These are phyloP conservation scores for Ctenomys sociabilis DNA, from an alignment of 2,113 vertebrate species.

Conservation along the genomic window DNA sequence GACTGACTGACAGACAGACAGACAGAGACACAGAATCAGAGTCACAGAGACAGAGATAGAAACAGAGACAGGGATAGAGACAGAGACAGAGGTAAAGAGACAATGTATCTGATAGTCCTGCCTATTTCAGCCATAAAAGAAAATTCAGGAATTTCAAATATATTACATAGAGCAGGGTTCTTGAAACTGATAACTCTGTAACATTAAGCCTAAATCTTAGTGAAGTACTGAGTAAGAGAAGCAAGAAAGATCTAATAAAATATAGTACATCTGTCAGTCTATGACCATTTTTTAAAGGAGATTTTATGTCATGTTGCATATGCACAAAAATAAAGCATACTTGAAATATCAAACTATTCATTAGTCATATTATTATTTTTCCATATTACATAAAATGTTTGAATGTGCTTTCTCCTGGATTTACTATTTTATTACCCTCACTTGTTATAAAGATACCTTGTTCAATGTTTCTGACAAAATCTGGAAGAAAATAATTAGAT, in stretches of 20 bases:
- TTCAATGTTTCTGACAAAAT: background rate
- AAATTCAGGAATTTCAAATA: background rate
- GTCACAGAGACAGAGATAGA: background rate
- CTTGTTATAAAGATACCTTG: background rate
- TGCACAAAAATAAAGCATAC: background rate
- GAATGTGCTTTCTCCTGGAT: background rate
- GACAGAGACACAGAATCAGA: background rate
- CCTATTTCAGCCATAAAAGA: background rate
- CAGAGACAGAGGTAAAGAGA: background rate
- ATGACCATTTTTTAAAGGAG: background rate
- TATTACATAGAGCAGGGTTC: background rate
- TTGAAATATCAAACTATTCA: background rate
- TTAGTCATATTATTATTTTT: background rate
- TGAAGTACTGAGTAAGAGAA: background rate
- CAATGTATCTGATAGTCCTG: background rate
- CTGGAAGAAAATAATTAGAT: constrained; percentile 22
- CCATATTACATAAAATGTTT: background rate
- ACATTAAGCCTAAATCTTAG: background rate
- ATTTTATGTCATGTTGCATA: background rate
- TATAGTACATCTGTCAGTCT: background rate
- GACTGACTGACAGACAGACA: background rate
- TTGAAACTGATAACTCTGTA: background rate
- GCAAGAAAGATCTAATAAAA: background rate
- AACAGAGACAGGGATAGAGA: background rate
- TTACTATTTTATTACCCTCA: background rate